A percentile compares a stretch with the other conserved stretches of the same genome.
phyloP scores from a whole-genome alignment of 1,140 invertebrate genomes.

The Drosophila sproati region DNA sequence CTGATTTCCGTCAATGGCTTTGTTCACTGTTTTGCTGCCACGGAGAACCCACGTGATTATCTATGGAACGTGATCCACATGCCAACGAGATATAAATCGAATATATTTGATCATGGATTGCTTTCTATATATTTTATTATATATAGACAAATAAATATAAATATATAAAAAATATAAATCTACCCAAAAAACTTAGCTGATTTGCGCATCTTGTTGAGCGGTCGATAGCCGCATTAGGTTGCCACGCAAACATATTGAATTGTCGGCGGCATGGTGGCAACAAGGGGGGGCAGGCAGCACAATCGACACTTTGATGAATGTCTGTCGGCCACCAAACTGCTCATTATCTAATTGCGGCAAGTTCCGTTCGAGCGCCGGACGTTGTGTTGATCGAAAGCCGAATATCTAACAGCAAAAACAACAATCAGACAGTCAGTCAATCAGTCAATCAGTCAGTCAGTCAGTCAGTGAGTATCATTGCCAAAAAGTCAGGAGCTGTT shows the following conservation, averaged over 20 bases:
- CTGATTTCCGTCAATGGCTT: conserved; percentile 7
- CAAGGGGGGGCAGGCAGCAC: neutral
- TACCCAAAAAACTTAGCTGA: neutral
- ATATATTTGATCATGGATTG: conserved; percentile 13
- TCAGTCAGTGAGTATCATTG: neutral
- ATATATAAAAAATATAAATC: too few relatives aligned
- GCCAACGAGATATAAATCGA: conserved; percentile 1
- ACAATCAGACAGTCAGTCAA: neutral
- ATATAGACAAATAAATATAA: neutral
- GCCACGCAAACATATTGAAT: neutral
- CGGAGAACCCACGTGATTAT: conserved; percentile 20
- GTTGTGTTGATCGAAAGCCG: neutral
- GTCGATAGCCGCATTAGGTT: conserved; percentile 18
- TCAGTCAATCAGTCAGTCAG: too few relatives aligned
- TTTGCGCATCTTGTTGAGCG: conserved; percentile 8
- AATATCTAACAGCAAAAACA: neutral
- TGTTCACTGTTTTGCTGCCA: neutral
- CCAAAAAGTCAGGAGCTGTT: conserved; percentile 9
- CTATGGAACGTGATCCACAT: conserved; percentile 33
- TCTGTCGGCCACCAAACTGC: conserved; percentile 24
- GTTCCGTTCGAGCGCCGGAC: conserved; percentile 29
- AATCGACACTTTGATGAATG: conserved; percentile 21
- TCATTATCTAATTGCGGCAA: conserved; percentile 59
- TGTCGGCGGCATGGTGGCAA: neutral
- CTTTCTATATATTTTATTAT: conserved; percentile 31